Percentiles rank a stretch among this genome's conserved stretches.
phyloP scores from a whole-genome alignment of 2,888 invertebrate species.

The Baronia brevicornis region DNA sequence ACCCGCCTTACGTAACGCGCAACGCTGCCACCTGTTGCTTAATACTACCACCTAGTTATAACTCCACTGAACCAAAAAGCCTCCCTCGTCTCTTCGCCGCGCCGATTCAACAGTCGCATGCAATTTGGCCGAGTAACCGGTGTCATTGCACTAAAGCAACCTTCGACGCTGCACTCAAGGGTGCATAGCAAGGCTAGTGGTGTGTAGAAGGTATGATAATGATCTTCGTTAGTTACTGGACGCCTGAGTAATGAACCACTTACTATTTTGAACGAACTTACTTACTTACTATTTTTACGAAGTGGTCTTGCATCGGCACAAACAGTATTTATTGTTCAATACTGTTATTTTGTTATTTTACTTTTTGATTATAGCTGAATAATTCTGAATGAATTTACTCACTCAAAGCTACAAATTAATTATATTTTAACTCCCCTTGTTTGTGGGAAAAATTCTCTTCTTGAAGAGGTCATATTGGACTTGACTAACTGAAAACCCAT shows the following conservation, averaged over 20 bases:
- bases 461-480: too few species aligned
- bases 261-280: conserved; percentile 10
- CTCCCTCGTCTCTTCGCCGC: conserved; percentile 20
- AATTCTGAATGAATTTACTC: conserved; percentile 2
- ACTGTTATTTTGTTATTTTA: neutral
- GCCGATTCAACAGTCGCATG: conserved; percentile 20
- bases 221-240: conserved; percentile 58
- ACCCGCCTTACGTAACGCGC: conserved; percentile 70
- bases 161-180: conserved; percentile 72
- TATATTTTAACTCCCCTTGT: neutral
- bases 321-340: conserved; percentile 3
- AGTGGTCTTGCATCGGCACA: conserved; percentile 4
- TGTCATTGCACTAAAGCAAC: conserved; percentile 70
- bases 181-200: conserved; percentile 59
- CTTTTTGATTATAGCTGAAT: neutral
- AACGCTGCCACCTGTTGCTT: conserved; percentile 64
- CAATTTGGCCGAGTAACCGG: conserved; percentile 45
- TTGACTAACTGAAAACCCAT: too few species aligned
- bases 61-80: conserved; percentile 38
- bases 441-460: neutral
- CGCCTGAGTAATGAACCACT: conserved; percentile 16
- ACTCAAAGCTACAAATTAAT: conserved; percentile 1
- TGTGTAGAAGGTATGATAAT: conserved; percentile 48
- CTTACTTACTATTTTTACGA: too few species aligned
- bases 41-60: conserved; percentile 62